Evolutionary conservation across 2,888 invertebrate genomes (phyloP).

Genomic region (Mimas tiliae): DNA sequence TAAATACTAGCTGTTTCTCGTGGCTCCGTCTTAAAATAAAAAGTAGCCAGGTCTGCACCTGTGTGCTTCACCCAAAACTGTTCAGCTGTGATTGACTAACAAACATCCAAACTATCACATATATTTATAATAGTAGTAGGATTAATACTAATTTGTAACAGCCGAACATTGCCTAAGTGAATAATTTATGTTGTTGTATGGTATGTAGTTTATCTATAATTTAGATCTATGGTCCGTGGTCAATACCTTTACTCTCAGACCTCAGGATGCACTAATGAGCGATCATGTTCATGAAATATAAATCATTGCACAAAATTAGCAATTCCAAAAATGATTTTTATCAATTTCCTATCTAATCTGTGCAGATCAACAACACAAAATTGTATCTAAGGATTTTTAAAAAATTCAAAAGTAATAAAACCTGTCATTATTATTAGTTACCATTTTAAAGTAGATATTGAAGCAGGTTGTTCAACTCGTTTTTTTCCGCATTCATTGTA

Average conservation of each 20-base stretch:
- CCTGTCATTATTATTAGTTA: not conserved
- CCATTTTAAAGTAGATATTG: not conserved
- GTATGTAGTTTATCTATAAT: too few relatives aligned
- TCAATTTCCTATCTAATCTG: not conserved
- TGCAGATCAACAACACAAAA: not conserved
- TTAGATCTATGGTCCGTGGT: not conserved
- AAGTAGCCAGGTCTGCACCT: too few relatives aligned
- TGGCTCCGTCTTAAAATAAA: too few relatives aligned
- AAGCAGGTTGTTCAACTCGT: constrained; percentile 13
- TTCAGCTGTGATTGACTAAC: too few relatives aligned
- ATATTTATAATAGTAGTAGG: too few relatives aligned
- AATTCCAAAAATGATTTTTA: not conserved
- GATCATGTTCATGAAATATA: not conserved
- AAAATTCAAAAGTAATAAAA: not conserved
- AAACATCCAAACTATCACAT: too few relatives aligned
- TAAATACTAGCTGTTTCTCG: too few relatives aligned
- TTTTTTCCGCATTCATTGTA: constrained; percentile 2
- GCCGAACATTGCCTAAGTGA: too few relatives aligned
- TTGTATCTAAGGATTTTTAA: not conserved
- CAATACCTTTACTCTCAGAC: not conserved
- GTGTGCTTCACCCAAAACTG: too few relatives aligned
- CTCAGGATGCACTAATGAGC: not conserved
- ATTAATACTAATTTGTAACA: too few relatives aligned
- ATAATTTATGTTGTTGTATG: too few relatives aligned
- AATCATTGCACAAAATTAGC: not conserved